A percentile compares a stretch with the other conserved stretches of the same genome.
phyloP scores from a whole-genome alignment of 2,888 invertebrate species.

The Tetranychus truncatus region DNA sequence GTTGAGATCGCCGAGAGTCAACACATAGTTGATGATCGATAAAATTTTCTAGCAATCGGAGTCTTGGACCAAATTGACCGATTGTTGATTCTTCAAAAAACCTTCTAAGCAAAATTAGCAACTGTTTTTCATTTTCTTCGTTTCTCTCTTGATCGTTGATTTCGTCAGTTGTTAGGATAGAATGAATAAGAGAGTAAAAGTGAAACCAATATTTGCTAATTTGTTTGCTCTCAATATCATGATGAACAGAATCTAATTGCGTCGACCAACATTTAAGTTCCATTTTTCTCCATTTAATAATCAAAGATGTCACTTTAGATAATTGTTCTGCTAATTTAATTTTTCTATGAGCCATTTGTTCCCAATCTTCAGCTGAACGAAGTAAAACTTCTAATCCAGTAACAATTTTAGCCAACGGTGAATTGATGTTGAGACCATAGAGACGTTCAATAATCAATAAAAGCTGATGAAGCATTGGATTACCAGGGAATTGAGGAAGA shows the following conservation, averaged over 20 bases:
- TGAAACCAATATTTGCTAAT: conserved; percentile 73
- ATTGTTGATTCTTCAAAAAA: conserved; percentile 66
- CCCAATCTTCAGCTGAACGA: conserved; percentile 61
- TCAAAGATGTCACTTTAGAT: conserved; percentile 53
- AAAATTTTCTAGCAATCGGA: conserved; percentile 57
- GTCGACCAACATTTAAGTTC: conserved; percentile 46
- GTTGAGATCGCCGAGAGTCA: not conserved
- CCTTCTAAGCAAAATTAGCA: conserved; percentile 47
- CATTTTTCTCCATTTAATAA: conserved; percentile 73
- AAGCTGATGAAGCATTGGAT: conserved; percentile 52
- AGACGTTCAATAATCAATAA: conserved; percentile 32
- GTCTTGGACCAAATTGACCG: conserved; percentile 59
- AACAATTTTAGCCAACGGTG: conserved; percentile 59
- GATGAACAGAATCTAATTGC: conserved; percentile 21
- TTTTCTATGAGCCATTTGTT: conserved; percentile 65
- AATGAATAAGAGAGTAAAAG: conserved; percentile 51
- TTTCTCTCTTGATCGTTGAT: not conserved
- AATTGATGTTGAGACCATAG: conserved; percentile 48
- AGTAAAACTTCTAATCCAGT: conserved; percentile 75
- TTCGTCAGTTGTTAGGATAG: conserved; percentile 37
- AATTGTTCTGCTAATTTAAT: conserved; percentile 59
- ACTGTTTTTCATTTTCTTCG: conserved; percentile 18
- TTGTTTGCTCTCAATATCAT: conserved; percentile 15
- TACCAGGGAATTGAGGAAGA: conserved; percentile 65
- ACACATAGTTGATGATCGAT: conserved; percentile 18